Base-by-base conservation (phyloP, 2,888 invertebrate species). In the Sarcophaga caerulescens region DNA sequence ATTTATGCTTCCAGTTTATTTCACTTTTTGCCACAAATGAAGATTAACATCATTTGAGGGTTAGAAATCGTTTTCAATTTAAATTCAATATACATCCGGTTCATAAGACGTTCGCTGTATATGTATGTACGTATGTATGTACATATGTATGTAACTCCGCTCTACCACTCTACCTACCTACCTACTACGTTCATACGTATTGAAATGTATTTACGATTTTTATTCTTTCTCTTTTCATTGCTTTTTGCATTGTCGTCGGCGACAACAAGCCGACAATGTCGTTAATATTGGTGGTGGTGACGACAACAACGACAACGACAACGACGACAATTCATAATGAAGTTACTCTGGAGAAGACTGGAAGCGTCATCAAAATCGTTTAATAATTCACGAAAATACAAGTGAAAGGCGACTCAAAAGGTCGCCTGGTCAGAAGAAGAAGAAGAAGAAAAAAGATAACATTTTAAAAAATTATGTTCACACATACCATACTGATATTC, bases 21-120 rank as follows among this genome's bases (percentile, higher is more conserved):
- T 80, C 84, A 79, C 69, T 75, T 84, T 76, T 81, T 78, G 81
- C 81, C 81, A 78, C 85, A 85, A 81, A 85, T 81, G 78, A 85
- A 85, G 81, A 85, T 85, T 85, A 85, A 81, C 85, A 85, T 85
- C 81, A 81, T 81, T 87, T 77, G 81, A 81, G 81, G 84, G 84
- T 84, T 71, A 88, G 89, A 90, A 91, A 91, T 91, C 89, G 79
- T 90, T 89, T 91, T 88, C 90, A 90, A 90, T 90, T 90, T 91
- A 91, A 90, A 90, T 90, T 90, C 90, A 90, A 91, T 91, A 91
- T 90, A 91, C 91, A 91, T 90, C 91, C 91, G 85, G 85, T 81
- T 85, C 77, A 74, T 85, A 85, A 85, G 85, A 85, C 77, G 69
- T 69, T 84, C 52, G 17, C 35, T 52, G 17, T 17, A 52, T 52